Evolutionary conservation across 2,113 vertebrate genomes (phyloP).

Genomic region (Anoplopoma fimbria): DNA sequence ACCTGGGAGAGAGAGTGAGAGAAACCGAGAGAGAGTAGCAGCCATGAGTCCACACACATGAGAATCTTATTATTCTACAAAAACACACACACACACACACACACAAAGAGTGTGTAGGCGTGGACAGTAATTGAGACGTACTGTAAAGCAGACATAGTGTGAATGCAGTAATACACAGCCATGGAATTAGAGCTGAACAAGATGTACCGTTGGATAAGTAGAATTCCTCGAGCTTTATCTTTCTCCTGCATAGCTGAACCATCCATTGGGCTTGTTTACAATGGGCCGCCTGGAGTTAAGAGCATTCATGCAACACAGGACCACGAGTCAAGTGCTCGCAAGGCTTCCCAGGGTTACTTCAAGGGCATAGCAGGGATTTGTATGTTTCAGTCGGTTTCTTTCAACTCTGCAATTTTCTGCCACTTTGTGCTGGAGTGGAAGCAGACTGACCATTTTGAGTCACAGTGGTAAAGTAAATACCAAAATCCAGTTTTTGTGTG

Average conservation of each 20-base stretch:
- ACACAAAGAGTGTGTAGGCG: not conserved
- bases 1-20: slow-evolving; percentile 85
- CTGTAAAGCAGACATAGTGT: not conserved
- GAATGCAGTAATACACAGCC: not conserved
- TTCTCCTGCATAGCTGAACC: slow-evolving; percentile 18
- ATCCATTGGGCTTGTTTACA: slow-evolving; percentile 29
- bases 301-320: slow-evolving; percentile 8
- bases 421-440: slow-evolving; percentile 13
- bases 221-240: slow-evolving; percentile 42
- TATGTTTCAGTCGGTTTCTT: slow-evolving; percentile 1
- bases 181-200: slow-evolving; percentile 15
- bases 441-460: not conserved
- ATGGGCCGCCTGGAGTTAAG: slow-evolving; percentile 25
- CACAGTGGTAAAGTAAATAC: not conserved
- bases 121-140: not conserved
- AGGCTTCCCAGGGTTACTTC: not conserved
- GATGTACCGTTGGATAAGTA: not conserved
- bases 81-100: slow-evolving; percentile 11
- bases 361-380: not conserved
- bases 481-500: too few species aligned
- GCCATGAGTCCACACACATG: slow-evolving; percentile 22
- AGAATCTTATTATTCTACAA: not conserved
- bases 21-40: slow-evolving; percentile 61
- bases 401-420: not conserved
- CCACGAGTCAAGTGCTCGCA: slow-evolving; percentile 39